Evolutionary conservation across 2,888 invertebrate genomes (phyloP).

Genomic region (Noctua fimbriata): DNA sequence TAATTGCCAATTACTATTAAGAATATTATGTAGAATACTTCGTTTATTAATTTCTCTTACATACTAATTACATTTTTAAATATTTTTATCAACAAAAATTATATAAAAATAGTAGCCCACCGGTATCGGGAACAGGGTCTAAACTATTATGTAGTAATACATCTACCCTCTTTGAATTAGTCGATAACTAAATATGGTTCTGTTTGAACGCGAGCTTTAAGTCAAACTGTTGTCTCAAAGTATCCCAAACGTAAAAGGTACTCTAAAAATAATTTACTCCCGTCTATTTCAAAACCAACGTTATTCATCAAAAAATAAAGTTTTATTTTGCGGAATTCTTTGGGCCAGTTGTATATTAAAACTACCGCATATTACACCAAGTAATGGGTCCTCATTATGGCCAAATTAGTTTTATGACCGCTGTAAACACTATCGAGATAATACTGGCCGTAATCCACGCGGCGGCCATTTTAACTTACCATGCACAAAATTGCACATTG

Average conservation of each 20-base stretch:
- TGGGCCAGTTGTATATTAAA: constrained; percentile 50
- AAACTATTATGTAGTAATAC: no score
- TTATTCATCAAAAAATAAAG: constrained; percentile 15
- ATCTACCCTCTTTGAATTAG: neutral
- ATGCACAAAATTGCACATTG: constrained; percentile 36
- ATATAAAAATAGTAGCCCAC: no score
- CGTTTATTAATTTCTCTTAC: no score
- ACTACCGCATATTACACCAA: constrained; percentile 65
- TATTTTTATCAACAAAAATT: no score
- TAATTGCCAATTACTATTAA: neutral
- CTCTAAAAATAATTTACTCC: neutral
- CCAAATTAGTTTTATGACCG: constrained; percentile 75
- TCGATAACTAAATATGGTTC: neutral
- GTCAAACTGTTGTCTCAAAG: neutral
- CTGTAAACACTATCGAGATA: constrained; percentile 76
- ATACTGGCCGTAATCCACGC: constrained; percentile 63
- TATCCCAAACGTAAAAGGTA: neutral
- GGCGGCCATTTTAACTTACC: constrained; percentile 69
- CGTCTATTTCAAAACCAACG: neutral
- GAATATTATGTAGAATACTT: neutral
- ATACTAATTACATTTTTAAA: no score
- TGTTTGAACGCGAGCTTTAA: neutral
- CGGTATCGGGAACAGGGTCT: no score
- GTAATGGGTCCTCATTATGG: constrained; percentile 72
- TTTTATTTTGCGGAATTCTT: neutral